Evolutionary conservation across 2,888 invertebrate species (phyloP).

Genomic region (Latheticus oryzae): DNA sequence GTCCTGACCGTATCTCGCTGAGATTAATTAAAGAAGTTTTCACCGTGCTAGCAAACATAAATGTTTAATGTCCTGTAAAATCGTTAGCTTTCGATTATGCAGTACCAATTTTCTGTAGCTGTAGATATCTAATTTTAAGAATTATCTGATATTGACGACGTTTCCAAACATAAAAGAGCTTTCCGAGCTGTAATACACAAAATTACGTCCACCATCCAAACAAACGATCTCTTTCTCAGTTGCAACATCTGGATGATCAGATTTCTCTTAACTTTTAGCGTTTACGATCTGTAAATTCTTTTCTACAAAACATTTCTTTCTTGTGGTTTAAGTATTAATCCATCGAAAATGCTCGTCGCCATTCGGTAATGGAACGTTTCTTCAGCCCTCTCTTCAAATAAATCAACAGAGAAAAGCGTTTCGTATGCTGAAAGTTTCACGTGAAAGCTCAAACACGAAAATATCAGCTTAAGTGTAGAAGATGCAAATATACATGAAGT

Average conservation of each 20-base stretch:
- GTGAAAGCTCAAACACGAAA: slow-evolving; percentile 53
- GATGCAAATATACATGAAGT: slow-evolving; percentile 55
- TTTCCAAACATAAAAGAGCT: slow-evolving; percentile 44
- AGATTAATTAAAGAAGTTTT: slow-evolving; percentile 56
- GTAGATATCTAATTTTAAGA: slow-evolving; percentile 48
- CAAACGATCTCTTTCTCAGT: slow-evolving; percentile 31
- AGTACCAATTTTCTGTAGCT: slow-evolving; percentile 47
- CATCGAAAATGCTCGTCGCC: too few species aligned
- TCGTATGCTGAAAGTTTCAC: slow-evolving; percentile 44
- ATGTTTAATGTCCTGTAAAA: slow-evolving; percentile 57
- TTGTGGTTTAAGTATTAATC: background rate
- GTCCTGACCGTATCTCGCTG: slow-evolving; percentile 40
- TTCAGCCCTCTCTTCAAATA: slow-evolving; percentile 36
- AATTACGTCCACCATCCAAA: slow-evolving; percentile 41
- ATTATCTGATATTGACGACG: slow-evolving; percentile 44
- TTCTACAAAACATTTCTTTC: background rate
- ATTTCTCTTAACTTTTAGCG: slow-evolving; percentile 15
- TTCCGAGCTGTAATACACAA: slow-evolving; percentile 47
- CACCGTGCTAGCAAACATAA: slow-evolving; percentile 48
- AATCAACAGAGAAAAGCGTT: slow-evolving; percentile 42
- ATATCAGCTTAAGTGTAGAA: slow-evolving; percentile 56
- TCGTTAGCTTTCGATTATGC: slow-evolving; percentile 56
- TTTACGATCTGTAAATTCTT: background rate
- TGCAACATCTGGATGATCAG: slow-evolving; percentile 49
- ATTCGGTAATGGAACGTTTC: slow-evolving; percentile 23